Percentiles rank a stretch among this genome's conserved stretches.
phyloP scores from a whole-genome alignment of 2,888 invertebrate genomes.

The Hemistola chrysoprasaria region DNA sequence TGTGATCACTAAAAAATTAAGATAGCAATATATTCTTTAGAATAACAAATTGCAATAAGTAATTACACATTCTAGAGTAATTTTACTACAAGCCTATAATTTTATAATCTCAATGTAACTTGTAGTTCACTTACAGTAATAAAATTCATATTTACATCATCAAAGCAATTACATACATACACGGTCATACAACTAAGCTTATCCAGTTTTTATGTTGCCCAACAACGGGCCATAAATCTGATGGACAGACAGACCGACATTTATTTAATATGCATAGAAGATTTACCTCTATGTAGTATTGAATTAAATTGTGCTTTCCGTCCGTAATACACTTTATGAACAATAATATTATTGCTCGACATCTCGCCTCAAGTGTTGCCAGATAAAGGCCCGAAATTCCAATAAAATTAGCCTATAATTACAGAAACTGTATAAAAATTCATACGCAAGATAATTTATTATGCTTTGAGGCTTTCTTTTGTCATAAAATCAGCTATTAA shows the following conservation, averaged over 20 bases:
- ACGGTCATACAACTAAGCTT: too few relatives aligned
- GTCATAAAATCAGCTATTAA: too few relatives aligned
- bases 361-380: conserved; percentile 33
- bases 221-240: conserved; percentile 61
- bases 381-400: too few relatives aligned
- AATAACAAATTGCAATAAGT: not conserved
- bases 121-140: conserved; percentile 11
- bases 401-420: too few relatives aligned
- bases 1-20: too few relatives aligned
- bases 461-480: too few relatives aligned
- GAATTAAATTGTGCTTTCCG: conserved; percentile 69
- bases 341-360: conserved; percentile 50
- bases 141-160: conserved; percentile 1
- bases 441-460: too few relatives aligned
- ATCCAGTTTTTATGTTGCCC: conserved; percentile 34
- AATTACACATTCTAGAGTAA: not conserved
- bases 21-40: too few relatives aligned
- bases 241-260: conserved; percentile 58
- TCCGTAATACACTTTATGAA: conserved; percentile 64
- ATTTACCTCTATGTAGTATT: conserved; percentile 72
- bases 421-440: too few relatives aligned
- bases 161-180: conserved; percentile 6
- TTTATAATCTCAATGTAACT: conserved; percentile 3
- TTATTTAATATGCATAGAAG: conserved; percentile 77
- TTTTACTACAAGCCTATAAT: too few relatives aligned